Evolutionary conservation across 2,797 vertebrate genomes (phyloP), one percentile per base, ranked within the genome.

Genomic region (Onychomys torridus): DNA sequence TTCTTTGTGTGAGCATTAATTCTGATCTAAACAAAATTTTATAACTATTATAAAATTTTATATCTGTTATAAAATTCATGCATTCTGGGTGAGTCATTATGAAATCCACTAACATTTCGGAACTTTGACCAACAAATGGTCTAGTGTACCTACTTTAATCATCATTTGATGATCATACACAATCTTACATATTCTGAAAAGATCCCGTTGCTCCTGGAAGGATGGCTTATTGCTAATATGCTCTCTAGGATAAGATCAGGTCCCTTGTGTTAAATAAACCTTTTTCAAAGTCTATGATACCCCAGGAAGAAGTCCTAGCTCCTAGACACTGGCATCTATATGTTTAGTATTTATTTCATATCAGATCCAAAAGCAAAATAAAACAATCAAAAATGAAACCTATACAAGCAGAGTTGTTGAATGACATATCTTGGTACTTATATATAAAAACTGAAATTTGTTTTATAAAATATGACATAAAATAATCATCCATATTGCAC

Each of bases 401-500:
- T 49, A 34, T 73, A 76, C 86, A 77, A 55, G 1, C 10, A 79
- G 37, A 61, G 69, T 49, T 94, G 6, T 75, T 82, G n/a, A 93
- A 83, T 85, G 85, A 91, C 10, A 89, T 29, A 69, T 82, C 88
- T 57, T 6, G 77, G 57, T 92, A 94, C 59, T 82, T 86, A 91
- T 23, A 5, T 73, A 25, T n/a, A 91, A 90, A 65, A 86, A 83
- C 32, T 93, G 25, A 91, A 95, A 96, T 65, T 75, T 57, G 55
- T 88, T 88, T 46, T 75, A 83, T 94, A 84, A 78, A 93, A 52
- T 90, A 71, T 55, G 59, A 92, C 34, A 93, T 86, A 59, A 96
- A 65, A 88, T 83, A 57, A 85, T 89, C 73, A 90, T 90, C 82
- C 85, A 71, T 95, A 75, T 57, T 83, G 34, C 37, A 79, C 27